A percentile compares a stretch with the other conserved stretches of the same genome.
Conservation (phyloP, 2,797 vertebrate species). For the Chaetodon trifasciatus region DNA sequence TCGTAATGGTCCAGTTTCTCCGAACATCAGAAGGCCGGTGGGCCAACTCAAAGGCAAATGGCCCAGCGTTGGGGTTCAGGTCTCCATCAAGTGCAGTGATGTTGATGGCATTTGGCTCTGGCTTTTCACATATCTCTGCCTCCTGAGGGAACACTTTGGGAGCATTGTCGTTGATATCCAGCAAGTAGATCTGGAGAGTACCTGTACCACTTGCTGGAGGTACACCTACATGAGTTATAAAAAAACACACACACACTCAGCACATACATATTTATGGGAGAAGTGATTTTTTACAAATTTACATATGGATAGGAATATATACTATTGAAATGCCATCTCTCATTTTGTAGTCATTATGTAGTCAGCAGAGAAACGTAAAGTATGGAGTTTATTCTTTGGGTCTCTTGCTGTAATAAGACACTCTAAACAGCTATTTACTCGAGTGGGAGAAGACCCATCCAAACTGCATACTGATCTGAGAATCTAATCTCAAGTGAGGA, state of each 20-base stretch:
- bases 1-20: slow-evolving; percentile 96
- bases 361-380: slow-evolving; percentile 41
- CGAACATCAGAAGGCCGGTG: slow-evolving; percentile 88
- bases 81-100: slow-evolving; percentile 96
- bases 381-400: slow-evolving; percentile 45
- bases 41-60: slow-evolving; percentile 95
- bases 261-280: slow-evolving; percentile 50
- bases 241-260: slow-evolving; percentile 41
- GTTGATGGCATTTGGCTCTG: slow-evolving; percentile 95
- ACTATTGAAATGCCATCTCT: slow-evolving; percentile 37
- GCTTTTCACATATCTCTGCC: slow-evolving; percentile 93
- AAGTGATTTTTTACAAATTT: neutral
- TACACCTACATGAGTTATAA: slow-evolving; percentile 81
- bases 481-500: slow-evolving; percentile 71
- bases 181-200: slow-evolving; percentile 93
- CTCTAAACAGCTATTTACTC: slow-evolving; percentile 64
- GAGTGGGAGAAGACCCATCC: slow-evolving; percentile 58
- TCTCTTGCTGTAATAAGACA: slow-evolving; percentile 52
- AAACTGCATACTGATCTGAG: slow-evolving; percentile 76
- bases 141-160: slow-evolving; percentile 94
- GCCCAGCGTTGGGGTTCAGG: slow-evolving; percentile 95
- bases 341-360: slow-evolving; percentile 49
- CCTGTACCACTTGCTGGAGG: slow-evolving; percentile 95
- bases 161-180: slow-evolving; percentile 98
- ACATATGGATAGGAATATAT: slow-evolving; percentile 48